These are phyloP conservation scores for Gadopsis marmoratus DNA, from an alignment of 2,797 vertebrate species.

Conservation along the genomic window DNA sequence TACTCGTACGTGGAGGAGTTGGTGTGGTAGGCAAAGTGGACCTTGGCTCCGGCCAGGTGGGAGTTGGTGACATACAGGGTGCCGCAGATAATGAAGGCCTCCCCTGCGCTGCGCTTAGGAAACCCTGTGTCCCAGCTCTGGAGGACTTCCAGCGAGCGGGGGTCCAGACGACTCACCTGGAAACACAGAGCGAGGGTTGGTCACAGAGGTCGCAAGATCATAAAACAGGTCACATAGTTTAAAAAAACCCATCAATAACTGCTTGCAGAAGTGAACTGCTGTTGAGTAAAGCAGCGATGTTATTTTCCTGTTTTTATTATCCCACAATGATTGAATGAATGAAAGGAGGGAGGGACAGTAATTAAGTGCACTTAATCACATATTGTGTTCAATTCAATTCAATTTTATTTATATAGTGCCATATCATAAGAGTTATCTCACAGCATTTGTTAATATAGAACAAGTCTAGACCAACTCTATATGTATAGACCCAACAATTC, in stretches of 20 bases:
- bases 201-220: not conserved
- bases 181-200: conserved; percentile 6
- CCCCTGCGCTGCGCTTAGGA: conserved; percentile 96
- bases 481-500: too few species aligned
- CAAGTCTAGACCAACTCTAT: too few species aligned
- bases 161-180: conserved; percentile 92
- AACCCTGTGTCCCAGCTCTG: conserved; percentile 96
- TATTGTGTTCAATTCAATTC: not conserved
- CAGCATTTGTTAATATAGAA: too few species aligned
- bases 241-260: not conserved
- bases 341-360: not conserved
- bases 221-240: not conserved
- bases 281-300: not conserved
- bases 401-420: too few species aligned
- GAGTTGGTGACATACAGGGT: conserved; percentile 97
- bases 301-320: not conserved
- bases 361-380: not conserved
- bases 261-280: not conserved
- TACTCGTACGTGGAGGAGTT: conserved; percentile 95
- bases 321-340: not conserved
- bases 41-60: conserved; percentile 96
- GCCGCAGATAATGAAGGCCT: conserved; percentile 98
- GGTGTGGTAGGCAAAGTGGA: conserved; percentile 96
- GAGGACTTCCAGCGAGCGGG: conserved; percentile 89
- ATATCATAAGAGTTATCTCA: too few species aligned